Conservation (phyloP, 1,140 invertebrate species). For the Megalonaias nervosa region DNA sequence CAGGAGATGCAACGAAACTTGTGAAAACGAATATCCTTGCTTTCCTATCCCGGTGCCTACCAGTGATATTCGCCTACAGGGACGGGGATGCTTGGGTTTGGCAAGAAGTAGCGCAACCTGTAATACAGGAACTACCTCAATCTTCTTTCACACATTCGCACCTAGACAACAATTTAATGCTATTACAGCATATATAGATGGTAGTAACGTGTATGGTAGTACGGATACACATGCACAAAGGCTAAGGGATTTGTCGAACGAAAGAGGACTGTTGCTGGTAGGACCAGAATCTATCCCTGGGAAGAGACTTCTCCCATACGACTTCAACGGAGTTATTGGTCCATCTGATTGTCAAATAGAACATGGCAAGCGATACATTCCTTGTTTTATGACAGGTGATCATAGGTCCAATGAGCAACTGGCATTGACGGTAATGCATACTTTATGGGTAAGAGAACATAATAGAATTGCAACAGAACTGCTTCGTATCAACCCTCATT, state of each 20-base stretch:
- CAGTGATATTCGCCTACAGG: constrained; percentile 85
- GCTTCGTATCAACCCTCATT: constrained; percentile 88
- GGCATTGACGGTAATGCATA: constrained; percentile 96
- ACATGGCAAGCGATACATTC: constrained; percentile 64
- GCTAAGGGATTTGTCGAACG: constrained; percentile 83
- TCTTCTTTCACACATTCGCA: constrained; percentile 88
- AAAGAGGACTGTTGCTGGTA: constrained; percentile 85
- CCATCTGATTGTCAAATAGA: constrained; percentile 84
- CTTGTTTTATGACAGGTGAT: constrained; percentile 96
- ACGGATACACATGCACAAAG: constrained; percentile 85
- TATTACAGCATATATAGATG: constrained; percentile 96
- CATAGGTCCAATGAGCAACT: constrained; percentile 89
- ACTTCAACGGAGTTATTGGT: constrained; percentile 78
- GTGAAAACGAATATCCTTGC: constrained; percentile 96
- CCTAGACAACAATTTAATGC: constrained; percentile 92
- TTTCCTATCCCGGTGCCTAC: constrained; percentile 94
- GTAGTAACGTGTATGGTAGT: constrained; percentile 97
- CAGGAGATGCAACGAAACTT: constrained; percentile 90
- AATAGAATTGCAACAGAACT: constrained; percentile 90
- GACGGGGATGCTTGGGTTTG: constrained; percentile 74
- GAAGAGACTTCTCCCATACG: constrained; percentile 91
- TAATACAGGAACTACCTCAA: constrained; percentile 96
- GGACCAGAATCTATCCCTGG: constrained; percentile 80
- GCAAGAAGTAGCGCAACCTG: constrained; percentile 89
- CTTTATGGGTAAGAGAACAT: constrained; percentile 96